phyloP scores from a whole-genome alignment of 1,140 invertebrate species.

The Triops longicaudatus region DNA sequence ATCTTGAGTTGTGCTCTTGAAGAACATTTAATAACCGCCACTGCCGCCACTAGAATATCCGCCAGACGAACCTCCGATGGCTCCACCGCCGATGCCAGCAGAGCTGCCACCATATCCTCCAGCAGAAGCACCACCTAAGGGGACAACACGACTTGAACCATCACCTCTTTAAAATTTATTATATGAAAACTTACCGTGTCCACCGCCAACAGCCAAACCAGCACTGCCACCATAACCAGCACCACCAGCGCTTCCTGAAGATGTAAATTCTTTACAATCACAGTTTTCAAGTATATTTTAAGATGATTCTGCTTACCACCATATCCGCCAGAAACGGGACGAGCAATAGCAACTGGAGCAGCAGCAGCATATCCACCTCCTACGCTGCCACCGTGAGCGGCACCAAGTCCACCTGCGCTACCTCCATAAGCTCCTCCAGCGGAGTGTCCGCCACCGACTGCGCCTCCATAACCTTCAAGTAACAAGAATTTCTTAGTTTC shows the following conservation, averaged over 20 bases:
- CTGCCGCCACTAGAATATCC: background rate
- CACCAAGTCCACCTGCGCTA: background rate
- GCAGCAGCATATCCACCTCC: background rate
- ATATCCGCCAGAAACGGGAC: background rate
- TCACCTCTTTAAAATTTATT: background rate
- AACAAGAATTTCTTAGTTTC: background rate
- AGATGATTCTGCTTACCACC: background rate
- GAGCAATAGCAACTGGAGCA: background rate
- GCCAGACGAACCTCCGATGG: background rate
- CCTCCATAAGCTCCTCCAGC: background rate
- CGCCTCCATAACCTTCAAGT: background rate
- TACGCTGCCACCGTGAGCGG: background rate
- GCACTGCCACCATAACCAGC: background rate
- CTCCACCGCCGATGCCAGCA: background rate
- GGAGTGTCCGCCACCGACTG: background rate
- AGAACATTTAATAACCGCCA: background rate
- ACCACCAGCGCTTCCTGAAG: background rate
- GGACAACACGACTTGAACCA: background rate
- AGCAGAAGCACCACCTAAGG: background rate
- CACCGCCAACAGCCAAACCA: background rate
- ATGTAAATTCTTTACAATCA: background rate
- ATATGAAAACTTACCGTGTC: background rate
- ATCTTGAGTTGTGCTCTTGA: background rate
- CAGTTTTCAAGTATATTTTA: background rate
- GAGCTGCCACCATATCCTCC: background rate